Conservation (phyloP, 2,888 invertebrate species). For the Thymelicus acteon region DNA sequence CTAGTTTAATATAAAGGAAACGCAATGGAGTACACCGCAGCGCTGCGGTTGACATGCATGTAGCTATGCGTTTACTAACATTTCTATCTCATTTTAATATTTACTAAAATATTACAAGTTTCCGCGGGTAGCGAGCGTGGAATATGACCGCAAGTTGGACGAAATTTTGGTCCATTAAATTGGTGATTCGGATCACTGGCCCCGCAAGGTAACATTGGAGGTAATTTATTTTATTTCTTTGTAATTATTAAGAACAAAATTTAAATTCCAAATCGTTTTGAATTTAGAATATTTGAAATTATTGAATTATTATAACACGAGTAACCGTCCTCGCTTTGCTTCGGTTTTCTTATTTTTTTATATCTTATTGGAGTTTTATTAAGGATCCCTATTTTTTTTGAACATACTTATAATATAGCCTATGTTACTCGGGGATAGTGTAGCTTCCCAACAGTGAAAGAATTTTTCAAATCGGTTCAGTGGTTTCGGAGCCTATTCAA, state of each 20-base stretch:
- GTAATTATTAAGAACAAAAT: background rate
- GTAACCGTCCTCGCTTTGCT: too few species aligned
- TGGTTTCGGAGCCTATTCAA: too few species aligned
- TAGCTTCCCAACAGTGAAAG: too few species aligned
- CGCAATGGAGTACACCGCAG: conserved; percentile 59
- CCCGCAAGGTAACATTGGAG: conserved; percentile 2
- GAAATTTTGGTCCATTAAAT: conserved; percentile 50
- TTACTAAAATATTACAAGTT: conserved; percentile 52
- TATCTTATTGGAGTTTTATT: too few species aligned
- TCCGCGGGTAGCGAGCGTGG: conserved; percentile 46
- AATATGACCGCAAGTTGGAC: conserved; percentile 44
- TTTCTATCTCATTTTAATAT: conserved; percentile 56
- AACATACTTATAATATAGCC: too few species aligned
- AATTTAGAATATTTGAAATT: background rate
- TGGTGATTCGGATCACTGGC: conserved; percentile 41
- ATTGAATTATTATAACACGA: too few species aligned
- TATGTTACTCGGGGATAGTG: too few species aligned
- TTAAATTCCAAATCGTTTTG: background rate
- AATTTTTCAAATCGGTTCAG: too few species aligned
- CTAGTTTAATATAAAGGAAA: conserved; percentile 66
- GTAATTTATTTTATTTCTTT: conserved; percentile 18
- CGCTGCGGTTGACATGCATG: conserved; percentile 54
- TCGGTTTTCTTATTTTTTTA: too few species aligned
- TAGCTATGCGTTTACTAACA: conserved; percentile 47
- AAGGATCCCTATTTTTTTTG: too few species aligned